Evolutionary conservation across 2,113 vertebrate genomes (phyloP).

Genomic region (Dicerorhinus sumatrensis): DNA sequence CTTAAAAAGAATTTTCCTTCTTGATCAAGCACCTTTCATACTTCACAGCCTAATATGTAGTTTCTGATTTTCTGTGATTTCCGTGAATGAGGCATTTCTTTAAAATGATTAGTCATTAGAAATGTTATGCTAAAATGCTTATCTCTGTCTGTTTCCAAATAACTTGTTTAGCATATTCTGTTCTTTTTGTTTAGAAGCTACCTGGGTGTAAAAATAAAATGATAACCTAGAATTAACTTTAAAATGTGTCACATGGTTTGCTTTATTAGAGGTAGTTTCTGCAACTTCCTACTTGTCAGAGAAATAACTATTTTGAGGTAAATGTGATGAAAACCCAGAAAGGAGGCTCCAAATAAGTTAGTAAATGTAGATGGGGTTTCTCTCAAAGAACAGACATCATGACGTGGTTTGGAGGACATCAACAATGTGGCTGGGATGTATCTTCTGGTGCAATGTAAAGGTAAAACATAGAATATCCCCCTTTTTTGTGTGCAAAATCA

Average conservation of each 20-base stretch:
- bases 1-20: neutral
- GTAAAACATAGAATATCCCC: neutral
- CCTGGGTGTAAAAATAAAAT: conserved; percentile 11
- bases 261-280: conserved; percentile 39
- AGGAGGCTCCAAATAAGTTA: neutral
- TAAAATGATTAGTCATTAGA: conserved; percentile 21
- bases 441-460: neutral
- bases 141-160: conserved; percentile 27
- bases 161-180: neutral
- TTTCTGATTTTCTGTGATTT: conserved; percentile 24
- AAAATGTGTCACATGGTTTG: neutral
- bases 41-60: neutral
- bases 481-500: neutral
- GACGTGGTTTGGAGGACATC: neutral
- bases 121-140: neutral
- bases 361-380: neutral
- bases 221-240: conserved; percentile 43
- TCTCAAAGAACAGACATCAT: neutral
- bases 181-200: conserved; percentile 45
- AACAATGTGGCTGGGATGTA: neutral
- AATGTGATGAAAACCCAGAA: neutral
- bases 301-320: conserved; percentile 50
- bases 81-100: conserved; percentile 6
- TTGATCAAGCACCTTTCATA: neutral
- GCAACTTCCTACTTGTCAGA: neutral